Percentiles rank a stretch among this genome's conserved stretches.
Evolutionary conservation across 2,888 invertebrate genomes (phyloP).

Genomic region (Clunio marinus): DNA sequence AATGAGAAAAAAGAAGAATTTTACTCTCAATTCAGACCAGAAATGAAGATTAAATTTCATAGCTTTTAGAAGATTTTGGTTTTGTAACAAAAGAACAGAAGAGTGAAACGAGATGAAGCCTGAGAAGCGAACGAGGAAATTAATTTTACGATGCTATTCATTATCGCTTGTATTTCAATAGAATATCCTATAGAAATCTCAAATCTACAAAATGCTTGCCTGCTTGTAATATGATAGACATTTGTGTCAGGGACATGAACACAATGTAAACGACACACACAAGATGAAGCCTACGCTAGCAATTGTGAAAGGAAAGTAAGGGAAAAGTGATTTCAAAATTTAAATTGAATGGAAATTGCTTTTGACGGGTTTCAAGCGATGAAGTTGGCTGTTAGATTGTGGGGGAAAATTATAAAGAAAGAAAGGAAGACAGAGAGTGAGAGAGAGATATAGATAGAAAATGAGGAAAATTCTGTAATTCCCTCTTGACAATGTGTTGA

Average conservation of each 20-base stretch:
- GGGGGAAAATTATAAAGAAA: background rate
- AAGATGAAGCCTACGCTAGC: background rate
- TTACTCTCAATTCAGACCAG: too few relatives aligned
- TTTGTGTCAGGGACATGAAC: background rate
- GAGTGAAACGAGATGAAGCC: background rate
- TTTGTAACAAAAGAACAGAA: background rate
- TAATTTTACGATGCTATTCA: slow-evolving; percentile 14
- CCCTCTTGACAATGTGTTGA: slow-evolving; percentile 32
- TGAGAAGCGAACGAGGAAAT: slow-evolving; percentile 3
- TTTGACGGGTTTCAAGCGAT: slow-evolving; percentile 33
- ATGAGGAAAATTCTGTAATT: slow-evolving; percentile 23
- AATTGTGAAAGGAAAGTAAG: background rate
- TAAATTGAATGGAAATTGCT: slow-evolving; percentile 39
- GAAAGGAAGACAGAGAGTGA: background rate
- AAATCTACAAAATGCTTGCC: background rate
- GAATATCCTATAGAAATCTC: background rate
- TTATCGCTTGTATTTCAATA: slow-evolving; percentile 9
- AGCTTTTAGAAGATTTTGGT: slow-evolving; percentile 13
- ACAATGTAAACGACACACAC: background rate
- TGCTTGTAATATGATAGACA: background rate
- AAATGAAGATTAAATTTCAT: slow-evolving; percentile 6
- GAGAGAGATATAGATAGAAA: slow-evolving; percentile 3
- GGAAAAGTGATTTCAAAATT: slow-evolving; percentile 23
- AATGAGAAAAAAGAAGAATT: too few relatives aligned
- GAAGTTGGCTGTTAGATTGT: background rate